These are phyloP conservation scores for Aulostomus chinensis DNA, from an alignment of 2,797 vertebrate species.

Conservation along the genomic window DNA sequence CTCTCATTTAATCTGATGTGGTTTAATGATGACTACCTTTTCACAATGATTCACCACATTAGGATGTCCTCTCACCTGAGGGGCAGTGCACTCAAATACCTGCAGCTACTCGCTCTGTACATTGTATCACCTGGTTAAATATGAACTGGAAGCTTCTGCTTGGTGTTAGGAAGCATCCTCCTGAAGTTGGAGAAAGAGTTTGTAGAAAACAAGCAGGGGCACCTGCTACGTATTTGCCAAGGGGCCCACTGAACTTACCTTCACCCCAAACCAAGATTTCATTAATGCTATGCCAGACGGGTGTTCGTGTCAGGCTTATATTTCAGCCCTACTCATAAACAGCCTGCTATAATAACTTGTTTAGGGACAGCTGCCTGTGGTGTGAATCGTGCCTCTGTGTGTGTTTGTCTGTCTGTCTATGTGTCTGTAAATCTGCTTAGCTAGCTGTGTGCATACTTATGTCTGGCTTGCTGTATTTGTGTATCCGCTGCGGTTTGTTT, in stretches of 20 bases:
- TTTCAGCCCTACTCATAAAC: slow-evolving; percentile 85
- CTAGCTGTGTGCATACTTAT: slow-evolving; percentile 53
- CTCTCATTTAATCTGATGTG: no score
- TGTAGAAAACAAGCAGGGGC: slow-evolving; percentile 20
- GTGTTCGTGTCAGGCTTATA: slow-evolving; percentile 79
- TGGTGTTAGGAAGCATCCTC: slow-evolving; percentile 11
- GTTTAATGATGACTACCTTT: no score
- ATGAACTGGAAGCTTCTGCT: not conserved
- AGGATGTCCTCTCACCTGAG: no score
- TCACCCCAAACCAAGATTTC: slow-evolving; percentile 84
- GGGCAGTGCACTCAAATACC: no score
- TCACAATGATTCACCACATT: no score
- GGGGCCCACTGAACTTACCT: slow-evolving; percentile 76
- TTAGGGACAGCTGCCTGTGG: slow-evolving; percentile 84
- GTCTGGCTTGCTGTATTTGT: slow-evolving; percentile 30
- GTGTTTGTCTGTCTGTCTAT: slow-evolving; percentile 45
- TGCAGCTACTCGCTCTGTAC: not conserved
- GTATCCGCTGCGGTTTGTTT: slow-evolving; percentile 5
- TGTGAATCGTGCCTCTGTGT: slow-evolving; percentile 54
- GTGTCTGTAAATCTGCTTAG: slow-evolving; percentile 57
- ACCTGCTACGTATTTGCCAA: slow-evolving; percentile 28
- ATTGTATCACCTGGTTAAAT: not conserved
- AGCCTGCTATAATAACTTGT: slow-evolving; percentile 87
- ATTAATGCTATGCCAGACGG: slow-evolving; percentile 83
- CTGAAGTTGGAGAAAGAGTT: slow-evolving; percentile 19